Conservation (phyloP, 2,888 invertebrate species). For the Malacosoma neustria region DNA sequence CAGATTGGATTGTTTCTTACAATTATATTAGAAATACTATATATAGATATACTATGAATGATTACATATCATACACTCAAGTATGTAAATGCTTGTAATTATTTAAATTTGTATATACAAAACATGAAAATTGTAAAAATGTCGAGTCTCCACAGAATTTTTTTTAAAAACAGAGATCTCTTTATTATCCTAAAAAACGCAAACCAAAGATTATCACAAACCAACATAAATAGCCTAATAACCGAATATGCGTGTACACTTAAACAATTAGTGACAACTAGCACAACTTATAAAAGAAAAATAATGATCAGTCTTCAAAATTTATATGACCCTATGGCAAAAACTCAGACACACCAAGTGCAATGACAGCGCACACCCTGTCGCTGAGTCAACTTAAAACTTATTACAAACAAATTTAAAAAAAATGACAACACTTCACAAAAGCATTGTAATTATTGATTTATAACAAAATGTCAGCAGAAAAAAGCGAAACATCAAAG, state of each 20-base stretch:
- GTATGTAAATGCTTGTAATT: too few species aligned
- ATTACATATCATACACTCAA: too few species aligned
- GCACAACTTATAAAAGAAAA: slow-evolving; percentile 67
- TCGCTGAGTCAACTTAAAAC: slow-evolving; percentile 63
- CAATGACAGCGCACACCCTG: slow-evolving; percentile 49
- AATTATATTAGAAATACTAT: too few species aligned
- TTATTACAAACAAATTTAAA: slow-evolving; percentile 7
- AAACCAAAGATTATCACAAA: slow-evolving; percentile 11
- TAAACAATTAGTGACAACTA: slow-evolving; percentile 57
- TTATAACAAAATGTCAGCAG: slow-evolving; percentile 51
- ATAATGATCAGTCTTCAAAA: slow-evolving; percentile 68
- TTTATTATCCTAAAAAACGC: not conserved
- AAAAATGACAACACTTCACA: too few species aligned
- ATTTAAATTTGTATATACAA: too few species aligned
- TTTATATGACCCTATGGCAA: slow-evolving; percentile 33
- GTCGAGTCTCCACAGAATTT: too few species aligned
- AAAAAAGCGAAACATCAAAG: slow-evolving; percentile 31
- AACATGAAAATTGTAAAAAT: too few species aligned
- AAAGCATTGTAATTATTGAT: too few species aligned
- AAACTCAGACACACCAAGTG: slow-evolving; percentile 42
- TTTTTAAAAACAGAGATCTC: not conserved
- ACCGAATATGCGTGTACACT: slow-evolving; percentile 35
- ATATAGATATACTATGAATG: too few species aligned
- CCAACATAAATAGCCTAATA: slow-evolving; percentile 42
- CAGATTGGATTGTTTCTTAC: too few species aligned